Base-by-base conservation (phyloP, 2,888 invertebrate species). In the Horisme vitalbata region DNA sequence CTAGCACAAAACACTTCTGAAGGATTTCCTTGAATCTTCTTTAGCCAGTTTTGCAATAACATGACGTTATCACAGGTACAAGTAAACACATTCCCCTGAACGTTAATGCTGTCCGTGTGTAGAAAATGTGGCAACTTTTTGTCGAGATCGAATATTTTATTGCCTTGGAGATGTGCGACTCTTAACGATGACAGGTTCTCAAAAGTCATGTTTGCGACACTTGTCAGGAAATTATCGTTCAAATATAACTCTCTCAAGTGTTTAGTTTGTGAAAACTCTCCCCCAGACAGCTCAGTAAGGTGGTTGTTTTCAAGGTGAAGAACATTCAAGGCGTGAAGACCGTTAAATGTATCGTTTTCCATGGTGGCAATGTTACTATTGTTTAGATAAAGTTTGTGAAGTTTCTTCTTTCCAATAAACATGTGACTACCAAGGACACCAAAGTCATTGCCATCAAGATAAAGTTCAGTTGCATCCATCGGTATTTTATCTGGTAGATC, bases 381-480 rank as follows among this genome's bases (percentile, higher is more conserved):
- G 75, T 96, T 96, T 44, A 96, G 87, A 77, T 92, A 95, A 33
- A 96, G 89, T 59, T 94, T 93, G 68, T 94, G 93, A 55, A 96
- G 87, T 71, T 95, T 94, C 75, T 95, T 95, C 79, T 95, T 94
- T 4, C 95, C 96, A 65, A 96, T 95, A 78, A 97, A 96, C 60
- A 95, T 92, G 80, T 96, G 95, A 75, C 94, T 94, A 45, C 93
- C 93, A 15, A 97, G 90, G 36, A 93, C 91, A 10, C 93, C 92
- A 57, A 96, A 92, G 68, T 94, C 91, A 75, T 96, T 95, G 9
- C 95, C 96, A 75, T 96, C 96, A 47, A 97, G 91, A 78, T 95
- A 95, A 43, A 96, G 93, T 80, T 96, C 95, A 24, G 96, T 96
- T 15, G 96, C 95, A 76, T 96, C 95, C 95, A 96, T 96, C 0